Base-by-base conservation (phyloP, 2,113 vertebrate species). In the Mastomys natalensis region DNA sequence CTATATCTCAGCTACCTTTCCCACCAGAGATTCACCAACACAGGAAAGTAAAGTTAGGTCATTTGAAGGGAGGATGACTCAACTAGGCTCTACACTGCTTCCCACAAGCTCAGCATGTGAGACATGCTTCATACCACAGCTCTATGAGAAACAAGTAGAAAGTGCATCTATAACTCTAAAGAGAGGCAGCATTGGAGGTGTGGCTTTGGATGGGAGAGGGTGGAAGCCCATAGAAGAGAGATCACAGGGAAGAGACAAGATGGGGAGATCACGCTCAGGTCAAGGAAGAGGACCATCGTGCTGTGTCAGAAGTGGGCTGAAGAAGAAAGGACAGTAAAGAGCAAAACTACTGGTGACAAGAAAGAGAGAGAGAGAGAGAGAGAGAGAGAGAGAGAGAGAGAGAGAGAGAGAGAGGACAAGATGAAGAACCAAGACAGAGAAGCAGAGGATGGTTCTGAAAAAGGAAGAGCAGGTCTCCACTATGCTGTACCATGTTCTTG, bases 331-430 rank as follows among this genome's bases (percentile, higher is more conserved):
- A 40, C 24, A 43, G 26, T 85, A 64, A 60, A 64, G 58, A 45
- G 12, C 37, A 40, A 40, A 58, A 60, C 68, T n/a, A 21, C 15
- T 58, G 21, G 53, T 19, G 55, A 81, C 0, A 4, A 58, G 55
- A 2, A 19, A 9, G 16, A 8, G 0, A 58, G 55, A 2, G 10
- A 9, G 16, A 8, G 0, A 58, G 55, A 2, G 10, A 9, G 16
- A 8, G 0, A 58, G 55, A 2, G 10, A 9, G 16, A 8, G 0
- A 58, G 55, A 2, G 10, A 9, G 16, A 8, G 0, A 58, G 55
- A 2, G 10, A 9, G 16, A 8, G 0, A 58, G 55, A 2, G 10
- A 9, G 16, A 8, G 0, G 24, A 24, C 9, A 51, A 19, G 45
- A 19, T 12, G 37, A 13, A 45, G n/a, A n/a, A 26, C 13, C 3